Percentiles rank a stretch among this genome's conserved stretches.
These are phyloP conservation scores for Celastrina argiolus DNA, from an alignment of 2,888 invertebrate genomes.

Conservation along the genomic window DNA sequence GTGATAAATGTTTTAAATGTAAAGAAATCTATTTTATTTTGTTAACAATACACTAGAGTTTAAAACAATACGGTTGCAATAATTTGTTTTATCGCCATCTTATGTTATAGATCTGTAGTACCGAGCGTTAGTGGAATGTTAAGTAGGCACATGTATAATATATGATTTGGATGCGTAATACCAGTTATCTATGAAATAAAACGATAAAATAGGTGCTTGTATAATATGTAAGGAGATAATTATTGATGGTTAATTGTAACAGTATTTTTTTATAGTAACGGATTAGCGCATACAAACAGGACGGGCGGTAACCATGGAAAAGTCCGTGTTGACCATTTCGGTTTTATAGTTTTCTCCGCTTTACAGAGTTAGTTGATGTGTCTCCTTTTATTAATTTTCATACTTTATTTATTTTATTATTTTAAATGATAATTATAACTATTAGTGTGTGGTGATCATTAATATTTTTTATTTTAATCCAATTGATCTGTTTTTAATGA, in stretches of 20 bases:
- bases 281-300: background rate
- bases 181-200: background rate
- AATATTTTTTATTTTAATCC: slow-evolving; percentile 51
- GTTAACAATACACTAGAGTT: slow-evolving; percentile 18
- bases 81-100: slow-evolving; percentile 45
- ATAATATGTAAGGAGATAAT: slow-evolving; percentile 15
- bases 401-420: slow-evolving; percentile 56
- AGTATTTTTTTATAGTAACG: background rate
- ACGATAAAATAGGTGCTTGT: slow-evolving; percentile 19
- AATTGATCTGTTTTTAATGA: slow-evolving; percentile 55
- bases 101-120: slow-evolving; percentile 24
- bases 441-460: slow-evolving; percentile 72
- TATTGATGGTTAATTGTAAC: slow-evolving; percentile 2
- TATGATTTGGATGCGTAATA: slow-evolving; percentile 3
- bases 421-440: slow-evolving; percentile 57
- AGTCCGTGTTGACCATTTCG: background rate
- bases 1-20: slow-evolving; percentile 33
- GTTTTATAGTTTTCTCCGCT: slow-evolving; percentile 26
- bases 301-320: background rate
- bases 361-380: slow-evolving; percentile 37
- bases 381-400: slow-evolving; percentile 41
- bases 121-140: background rate
- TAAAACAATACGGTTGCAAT: slow-evolving; percentile 46
- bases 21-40: slow-evolving; percentile 44
- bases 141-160: background rate